phyloP scores from a whole-genome alignment of 92 coral and sea anemone genomes.

The Virgularia gustaviana region DNA sequence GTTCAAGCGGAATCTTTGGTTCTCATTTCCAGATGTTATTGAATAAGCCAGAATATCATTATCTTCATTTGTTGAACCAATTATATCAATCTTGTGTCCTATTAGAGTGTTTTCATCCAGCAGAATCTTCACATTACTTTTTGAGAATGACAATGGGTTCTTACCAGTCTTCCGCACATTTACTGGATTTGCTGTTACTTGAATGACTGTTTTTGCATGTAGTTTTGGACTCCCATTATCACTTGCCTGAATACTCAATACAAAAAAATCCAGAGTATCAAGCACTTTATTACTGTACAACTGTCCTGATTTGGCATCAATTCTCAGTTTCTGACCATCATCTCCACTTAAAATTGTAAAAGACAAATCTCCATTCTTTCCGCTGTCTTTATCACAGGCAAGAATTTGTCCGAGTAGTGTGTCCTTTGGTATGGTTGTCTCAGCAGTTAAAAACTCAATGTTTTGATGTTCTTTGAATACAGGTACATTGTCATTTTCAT shows the following conservation, averaged over 20 bases:
- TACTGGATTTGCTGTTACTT: slow-evolving; percentile 35
- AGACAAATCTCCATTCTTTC: slow-evolving; percentile 69
- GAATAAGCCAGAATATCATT: slow-evolving; percentile 50
- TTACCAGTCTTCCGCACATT: slow-evolving; percentile 40
- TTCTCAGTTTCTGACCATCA: slow-evolving; percentile 47
- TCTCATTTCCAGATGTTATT: slow-evolving; percentile 69
- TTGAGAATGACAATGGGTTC: slow-evolving; percentile 48
- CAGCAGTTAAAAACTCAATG: slow-evolving; percentile 40
- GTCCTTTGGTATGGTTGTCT: slow-evolving; percentile 4
- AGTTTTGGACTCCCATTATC: slow-evolving; percentile 67
- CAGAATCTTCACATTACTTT: slow-evolving; percentile 22
- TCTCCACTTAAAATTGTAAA: slow-evolving; percentile 56
- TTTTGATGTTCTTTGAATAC: slow-evolving; percentile 46
- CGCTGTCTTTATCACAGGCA: slow-evolving; percentile 71
- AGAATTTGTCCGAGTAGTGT: slow-evolving; percentile 48
- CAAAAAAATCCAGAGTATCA: slow-evolving; percentile 43
- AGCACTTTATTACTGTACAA: slow-evolving; percentile 58
- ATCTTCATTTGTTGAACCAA: slow-evolving; percentile 63
- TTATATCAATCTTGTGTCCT: slow-evolving; percentile 44
- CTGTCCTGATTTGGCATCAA: slow-evolving; percentile 68
- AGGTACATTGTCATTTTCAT: slow-evolving; percentile 84
- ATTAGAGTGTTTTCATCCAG: slow-evolving; percentile 58
- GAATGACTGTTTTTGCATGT: slow-evolving; percentile 52
- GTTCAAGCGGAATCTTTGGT: slow-evolving; percentile 66
- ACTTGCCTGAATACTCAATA: slow-evolving; percentile 60